Evolutionary conservation across 2,888 invertebrate species (phyloP).

Genomic region (Ochropleura leucogaster): DNA sequence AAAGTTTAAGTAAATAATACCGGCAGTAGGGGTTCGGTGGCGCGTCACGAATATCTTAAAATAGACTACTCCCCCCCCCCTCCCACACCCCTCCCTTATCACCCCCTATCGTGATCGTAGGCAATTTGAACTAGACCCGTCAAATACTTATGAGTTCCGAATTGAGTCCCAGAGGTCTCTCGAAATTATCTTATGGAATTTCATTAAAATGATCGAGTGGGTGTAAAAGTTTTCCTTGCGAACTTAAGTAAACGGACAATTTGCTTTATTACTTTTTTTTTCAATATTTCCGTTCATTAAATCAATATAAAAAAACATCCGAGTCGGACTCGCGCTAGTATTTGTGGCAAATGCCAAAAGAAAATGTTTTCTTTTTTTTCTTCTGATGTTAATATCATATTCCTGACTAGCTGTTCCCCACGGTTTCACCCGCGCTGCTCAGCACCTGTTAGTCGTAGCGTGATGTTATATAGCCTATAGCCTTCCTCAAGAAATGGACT

Average conservation of each 20-base stretch:
- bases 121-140: constrained; percentile 46
- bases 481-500: too few species aligned
- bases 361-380: too few species aligned
- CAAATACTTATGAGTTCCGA: constrained; percentile 48
- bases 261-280: too few species aligned
- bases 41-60: constrained; percentile 53
- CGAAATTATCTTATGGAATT: constrained; percentile 31
- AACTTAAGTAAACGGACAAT: neutral
- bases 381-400: too few species aligned
- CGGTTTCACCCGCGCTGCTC: too few species aligned
- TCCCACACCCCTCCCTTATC: neutral
- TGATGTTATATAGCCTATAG: too few species aligned
- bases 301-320: too few species aligned
- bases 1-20: neutral
- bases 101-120: constrained; percentile 13
- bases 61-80: constrained; percentile 8
- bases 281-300: too few species aligned
- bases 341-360: too few species aligned
- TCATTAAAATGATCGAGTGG: constrained; percentile 11
- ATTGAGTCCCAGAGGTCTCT: constrained; percentile 9
- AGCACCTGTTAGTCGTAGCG: too few species aligned
- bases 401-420: too few species aligned
- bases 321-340: too few species aligned
- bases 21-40: constrained; percentile 46
- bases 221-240: constrained; percentile 1